Evolutionary conservation across 2,113 vertebrate genomes (phyloP), one percentile per base, ranked within the genome.

Genomic region (Toxostoma redivivum): DNA sequence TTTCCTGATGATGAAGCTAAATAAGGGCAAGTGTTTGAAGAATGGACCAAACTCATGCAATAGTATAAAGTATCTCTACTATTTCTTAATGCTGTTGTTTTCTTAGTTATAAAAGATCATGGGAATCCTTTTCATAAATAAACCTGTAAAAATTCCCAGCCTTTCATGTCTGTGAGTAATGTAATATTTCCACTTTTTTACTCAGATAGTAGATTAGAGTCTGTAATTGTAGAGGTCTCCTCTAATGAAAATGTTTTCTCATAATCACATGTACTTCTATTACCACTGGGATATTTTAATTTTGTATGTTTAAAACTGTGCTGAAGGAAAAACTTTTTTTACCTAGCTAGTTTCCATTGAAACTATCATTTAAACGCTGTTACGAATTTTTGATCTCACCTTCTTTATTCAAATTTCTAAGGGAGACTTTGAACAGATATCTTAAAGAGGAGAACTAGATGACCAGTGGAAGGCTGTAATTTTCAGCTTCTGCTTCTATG

Each of bases 91-190:
- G 28, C 37, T 50, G 18, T 7, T 2, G 1, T 60, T 50, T 91
- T 86, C 23, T 62, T 81, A 45, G 21, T 76, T 81, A 73, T 30
- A 10, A 42, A 86, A 74, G 33, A 50, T 7, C 13, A 47, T 1
- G 3, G 30, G 9, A 6, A 44, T 71, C 24, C 30, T 81, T 74
- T 27, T 86, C 2, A n/a, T 80, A 40, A 57, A 79, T 50, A 47
- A 22, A 9, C 48, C 12, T 40, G 4, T 11, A 64, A 81, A 64
- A 60, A 7, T 0, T 0, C 0, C 8, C 10, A 22, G 15, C 14
- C 13, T 74, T 70, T 58, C 27, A n/a, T 65, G 50, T 37, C 37
- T 64, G 13, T 37, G 40, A 44, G 10, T 78, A 60, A 38, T 47
- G 20, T 10, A 69, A 1, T 38, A 42, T 65, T 81, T 56, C n/a